Evolutionary conservation across 2,113 vertebrate species (phyloP), one percentile per base, ranked within the genome.

Genomic region (Herpailurus yagouaroundi): DNA sequence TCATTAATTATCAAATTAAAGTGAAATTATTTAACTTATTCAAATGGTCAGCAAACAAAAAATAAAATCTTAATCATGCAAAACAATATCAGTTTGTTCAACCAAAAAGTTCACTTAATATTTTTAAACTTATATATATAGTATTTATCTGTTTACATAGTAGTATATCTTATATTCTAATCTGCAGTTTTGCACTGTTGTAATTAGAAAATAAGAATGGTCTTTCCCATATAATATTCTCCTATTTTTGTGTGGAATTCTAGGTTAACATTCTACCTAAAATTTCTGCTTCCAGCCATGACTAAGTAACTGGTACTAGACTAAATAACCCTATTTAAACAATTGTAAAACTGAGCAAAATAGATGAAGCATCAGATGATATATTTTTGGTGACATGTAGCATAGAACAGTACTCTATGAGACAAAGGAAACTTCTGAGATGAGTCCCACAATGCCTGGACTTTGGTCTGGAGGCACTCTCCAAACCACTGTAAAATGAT

Each of bases 11-110:
- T 36, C 18, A 90, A 45, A 68, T 50, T 50, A 48, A 87, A 68
- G 55, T 83, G 38, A 86, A 84, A 71, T 36, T 3, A 60, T 63
- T 85, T 45, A 69, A 90, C 5, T 90, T 92, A 45, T 71, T 82
- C 23, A 95, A 96, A 83, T 31, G 23, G 14, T 33, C 50, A 92
- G 14, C 31, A 90, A 91, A 91, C 29, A 89, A 81, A 92, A 90
- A 68, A 66, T 7, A 86, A 96, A 95, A 76, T 66, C 18, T 18
- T 76, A 6, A 85, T 31, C 12, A 95, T 80, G 13, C n/a, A 91
- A 80, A 95, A 85, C 48, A 84, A 33, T 19, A 84, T 82, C 52
- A 4, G 38, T 79, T 84, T 94, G 85, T 25, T 86, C 36, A 94
- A 77, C 9, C 5, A 77, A 87, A 92, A 86, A 4, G 7, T 85